Evolutionary conservation across 2,888 invertebrate species (phyloP), one percentile per base, ranked within the genome.

Genomic region (Callyntrura guangdongensis): DNA sequence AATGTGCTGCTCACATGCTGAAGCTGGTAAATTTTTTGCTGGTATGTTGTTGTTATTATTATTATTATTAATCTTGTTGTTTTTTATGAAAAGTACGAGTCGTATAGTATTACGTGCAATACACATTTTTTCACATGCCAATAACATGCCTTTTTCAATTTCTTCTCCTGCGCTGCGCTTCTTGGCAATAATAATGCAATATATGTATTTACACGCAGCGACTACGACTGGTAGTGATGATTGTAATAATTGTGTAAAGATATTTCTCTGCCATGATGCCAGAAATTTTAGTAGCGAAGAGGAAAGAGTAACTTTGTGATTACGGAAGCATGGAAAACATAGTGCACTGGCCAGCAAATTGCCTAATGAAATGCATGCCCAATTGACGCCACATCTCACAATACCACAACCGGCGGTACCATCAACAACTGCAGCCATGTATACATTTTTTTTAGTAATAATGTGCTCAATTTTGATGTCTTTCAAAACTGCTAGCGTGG

Each of bases 291-390:
- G n/a, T 14, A 56, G 27, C 1, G 17, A 36, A 81, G 69, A 81
- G 64, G 81, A 53, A 72, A 72, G 72, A 82, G 59, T 67, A n/a
- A 82, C 72, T 88, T 11, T 79, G 89, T 90, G 89, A 53, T 79
- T 89, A 90, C 89, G 89, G 89, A 90, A 90, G 89, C 89, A 90
- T 90, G 89, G 89, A 90, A 85, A 81, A 85, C 74, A 85, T 85
- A 81, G 89, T 85, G 89, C 89, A 90, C 79, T 90, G 89, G 89
- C 89, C 89, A 90, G 85, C 82, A 90, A 90, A 85, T 85, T 85
- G 45, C 47, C 79, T 85, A 90, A 85, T 90, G 79, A 85, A 90
- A 90, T 85, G 84, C 84, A 85, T 69, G 84, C 74, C 59, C 67
- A 90, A 90, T 85, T 85, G 89, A 85, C 89, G 89, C 69, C 79